Conservation (phyloP, 2,113 vertebrate species). For the Phalacrocorax brasilianus region DNA sequence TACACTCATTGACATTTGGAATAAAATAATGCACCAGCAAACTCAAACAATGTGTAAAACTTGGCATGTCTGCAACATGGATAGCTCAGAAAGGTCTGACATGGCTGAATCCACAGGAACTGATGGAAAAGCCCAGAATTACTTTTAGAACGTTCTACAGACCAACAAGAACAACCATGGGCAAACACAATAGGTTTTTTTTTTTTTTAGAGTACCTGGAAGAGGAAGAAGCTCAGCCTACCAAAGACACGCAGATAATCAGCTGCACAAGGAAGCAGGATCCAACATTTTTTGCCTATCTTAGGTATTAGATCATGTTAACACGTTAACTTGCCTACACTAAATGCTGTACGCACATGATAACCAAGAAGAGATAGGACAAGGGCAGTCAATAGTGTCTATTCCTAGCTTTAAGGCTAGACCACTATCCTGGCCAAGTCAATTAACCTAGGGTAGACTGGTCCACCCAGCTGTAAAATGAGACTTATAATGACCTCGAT, state of each 20-base stretch:
- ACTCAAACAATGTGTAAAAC: background rate
- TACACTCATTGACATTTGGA: background rate
- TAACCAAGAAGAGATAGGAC: background rate
- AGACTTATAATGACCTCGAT: background rate
- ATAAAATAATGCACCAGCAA: background rate
- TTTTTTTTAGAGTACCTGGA: background rate
- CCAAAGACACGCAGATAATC: background rate
- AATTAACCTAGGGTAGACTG: background rate
- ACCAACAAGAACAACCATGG: background rate
- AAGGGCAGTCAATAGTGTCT: background rate
- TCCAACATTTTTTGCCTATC: background rate
- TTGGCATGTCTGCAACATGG: background rate
- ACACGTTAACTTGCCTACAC: background rate
- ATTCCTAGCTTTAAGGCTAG: background rate
- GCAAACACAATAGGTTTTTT: background rate
- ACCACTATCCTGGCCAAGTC: background rate
- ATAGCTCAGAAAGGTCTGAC: background rate
- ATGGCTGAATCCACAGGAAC: background rate
- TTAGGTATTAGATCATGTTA: background rate
- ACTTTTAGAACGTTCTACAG: background rate
- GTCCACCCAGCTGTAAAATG: background rate
- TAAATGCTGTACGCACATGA: background rate
- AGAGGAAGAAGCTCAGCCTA: background rate
- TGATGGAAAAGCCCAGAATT: background rate
- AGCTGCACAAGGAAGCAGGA: background rate